phyloP scores from a whole-genome alignment of 2,888 invertebrate genomes.

The Artemia sp. region DNA sequence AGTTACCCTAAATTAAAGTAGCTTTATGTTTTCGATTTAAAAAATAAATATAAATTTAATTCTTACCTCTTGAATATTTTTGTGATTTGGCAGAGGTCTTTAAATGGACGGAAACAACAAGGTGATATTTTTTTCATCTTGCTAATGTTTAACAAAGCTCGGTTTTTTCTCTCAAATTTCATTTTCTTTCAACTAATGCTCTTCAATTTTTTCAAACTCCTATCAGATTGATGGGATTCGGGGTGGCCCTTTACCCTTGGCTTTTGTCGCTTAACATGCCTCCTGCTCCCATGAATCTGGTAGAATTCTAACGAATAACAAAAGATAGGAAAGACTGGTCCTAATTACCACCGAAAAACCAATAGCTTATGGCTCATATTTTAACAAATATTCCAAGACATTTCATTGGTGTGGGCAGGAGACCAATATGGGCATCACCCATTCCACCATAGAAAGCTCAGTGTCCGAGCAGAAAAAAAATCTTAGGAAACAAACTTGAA shows the following conservation, averaged over 20 bases:
- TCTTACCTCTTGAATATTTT: neutral
- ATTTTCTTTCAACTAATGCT: constrained; percentile 1
- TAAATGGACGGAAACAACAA: neutral
- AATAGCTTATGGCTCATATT: no score
- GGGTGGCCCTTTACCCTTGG: neutral
- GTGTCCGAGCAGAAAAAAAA: no score
- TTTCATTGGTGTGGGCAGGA: no score
- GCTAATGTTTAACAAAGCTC: neutral
- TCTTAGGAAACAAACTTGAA: no score
- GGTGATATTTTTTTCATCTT: constrained; percentile 15
- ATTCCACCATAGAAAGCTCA: no score
- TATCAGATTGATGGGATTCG: constrained; percentile 15
- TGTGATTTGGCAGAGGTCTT: neutral
- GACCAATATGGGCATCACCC: no score
- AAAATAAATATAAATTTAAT: constrained; percentile 1
- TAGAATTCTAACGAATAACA: neutral
- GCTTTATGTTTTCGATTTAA: no score
- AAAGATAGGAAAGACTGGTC: no score
- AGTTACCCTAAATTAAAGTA: neutral
- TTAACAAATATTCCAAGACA: no score
- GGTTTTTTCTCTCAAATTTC: neutral
- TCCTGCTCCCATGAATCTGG: constrained; percentile 13
- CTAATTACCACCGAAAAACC: no score
- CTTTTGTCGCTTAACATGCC: neutral
- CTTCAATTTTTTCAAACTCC: neutral